A percentile compares a stretch with the other conserved stretches of the same genome.
Evolutionary conservation across 2,797 vertebrate species (phyloP).

Genomic region (Pterois miles): DNA sequence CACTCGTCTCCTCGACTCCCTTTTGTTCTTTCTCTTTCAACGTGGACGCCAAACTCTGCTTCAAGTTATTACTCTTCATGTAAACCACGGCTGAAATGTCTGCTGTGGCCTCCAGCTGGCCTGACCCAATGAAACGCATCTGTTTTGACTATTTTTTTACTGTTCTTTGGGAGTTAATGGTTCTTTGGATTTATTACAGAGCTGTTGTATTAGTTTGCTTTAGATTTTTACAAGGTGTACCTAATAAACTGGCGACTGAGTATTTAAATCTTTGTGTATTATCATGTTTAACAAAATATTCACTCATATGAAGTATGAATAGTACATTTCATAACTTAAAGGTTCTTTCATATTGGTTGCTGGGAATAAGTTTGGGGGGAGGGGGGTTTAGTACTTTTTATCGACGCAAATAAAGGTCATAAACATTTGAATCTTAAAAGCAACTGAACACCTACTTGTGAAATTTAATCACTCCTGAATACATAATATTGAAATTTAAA

Average conservation of each 20-base stretch:
- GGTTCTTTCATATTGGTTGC: too few relatives aligned
- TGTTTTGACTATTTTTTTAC: constrained; percentile 15
- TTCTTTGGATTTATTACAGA: constrained; percentile 26
- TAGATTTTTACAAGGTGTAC: too few relatives aligned
- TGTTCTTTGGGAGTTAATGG: constrained; percentile 53
- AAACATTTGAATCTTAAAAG: neutral
- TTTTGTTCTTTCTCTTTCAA: constrained; percentile 27
- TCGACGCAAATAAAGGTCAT: neutral
- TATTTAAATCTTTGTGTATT: neutral
- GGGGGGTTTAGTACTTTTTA: neutral
- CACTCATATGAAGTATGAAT: neutral
- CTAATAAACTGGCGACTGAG: neutral
- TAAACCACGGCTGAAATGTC: constrained; percentile 39
- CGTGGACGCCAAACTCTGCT: constrained; percentile 25
- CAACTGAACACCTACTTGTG: neutral
- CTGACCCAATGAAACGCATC: constrained; percentile 25
- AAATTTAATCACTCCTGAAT: too few relatives aligned
- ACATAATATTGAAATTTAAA: too few relatives aligned
- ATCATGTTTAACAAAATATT: neutral
- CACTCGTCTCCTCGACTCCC: constrained; percentile 10
- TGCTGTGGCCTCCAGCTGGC: constrained; percentile 22
- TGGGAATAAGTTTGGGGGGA: too few relatives aligned
- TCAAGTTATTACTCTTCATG: constrained; percentile 45
- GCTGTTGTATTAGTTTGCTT: neutral
- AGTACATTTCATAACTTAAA: too few relatives aligned